phyloP scores from a whole-genome alignment of 2,797 vertebrate species.

The Heliangelus exortis region DNA sequence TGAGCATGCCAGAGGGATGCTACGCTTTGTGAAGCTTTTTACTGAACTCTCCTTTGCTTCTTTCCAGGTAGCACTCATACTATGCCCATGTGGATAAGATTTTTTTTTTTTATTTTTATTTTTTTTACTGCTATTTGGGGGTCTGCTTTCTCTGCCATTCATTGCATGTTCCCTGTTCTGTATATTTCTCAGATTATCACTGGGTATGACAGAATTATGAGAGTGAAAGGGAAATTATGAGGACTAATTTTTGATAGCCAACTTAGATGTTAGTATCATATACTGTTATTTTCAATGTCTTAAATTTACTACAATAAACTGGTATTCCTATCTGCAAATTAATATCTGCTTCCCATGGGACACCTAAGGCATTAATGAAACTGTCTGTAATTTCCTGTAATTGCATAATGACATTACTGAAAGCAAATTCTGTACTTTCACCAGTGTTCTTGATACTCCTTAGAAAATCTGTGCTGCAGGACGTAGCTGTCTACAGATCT shows the following conservation, averaged over 20 bases:
- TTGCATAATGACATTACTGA: neutral
- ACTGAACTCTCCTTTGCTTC: conserved; percentile 95
- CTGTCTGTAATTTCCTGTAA: neutral
- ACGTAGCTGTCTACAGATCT: neutral
- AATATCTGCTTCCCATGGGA: neutral
- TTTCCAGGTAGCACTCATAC: conserved; percentile 87
- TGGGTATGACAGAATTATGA: neutral
- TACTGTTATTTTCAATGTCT: neutral
- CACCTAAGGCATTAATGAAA: neutral
- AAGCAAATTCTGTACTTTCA: conserved; percentile 33
- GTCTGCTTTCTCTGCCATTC: neutral
- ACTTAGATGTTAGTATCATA: neutral
- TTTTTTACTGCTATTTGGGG: neutral
- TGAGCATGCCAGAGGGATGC: conserved; percentile 89
- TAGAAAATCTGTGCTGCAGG: neutral
- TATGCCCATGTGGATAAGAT: neutral
- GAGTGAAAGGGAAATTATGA: neutral
- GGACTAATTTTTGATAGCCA: conserved; percentile 2
- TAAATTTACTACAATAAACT: neutral
- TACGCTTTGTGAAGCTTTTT: conserved; percentile 93
- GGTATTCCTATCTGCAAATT: neutral
- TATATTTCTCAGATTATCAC: neutral
- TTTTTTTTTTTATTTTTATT: neutral
- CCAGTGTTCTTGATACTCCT: neutral
- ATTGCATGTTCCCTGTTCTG: neutral